Base-by-base conservation (phyloP, 2,888 invertebrate species). In the Hipparchia sbordonii region DNA sequence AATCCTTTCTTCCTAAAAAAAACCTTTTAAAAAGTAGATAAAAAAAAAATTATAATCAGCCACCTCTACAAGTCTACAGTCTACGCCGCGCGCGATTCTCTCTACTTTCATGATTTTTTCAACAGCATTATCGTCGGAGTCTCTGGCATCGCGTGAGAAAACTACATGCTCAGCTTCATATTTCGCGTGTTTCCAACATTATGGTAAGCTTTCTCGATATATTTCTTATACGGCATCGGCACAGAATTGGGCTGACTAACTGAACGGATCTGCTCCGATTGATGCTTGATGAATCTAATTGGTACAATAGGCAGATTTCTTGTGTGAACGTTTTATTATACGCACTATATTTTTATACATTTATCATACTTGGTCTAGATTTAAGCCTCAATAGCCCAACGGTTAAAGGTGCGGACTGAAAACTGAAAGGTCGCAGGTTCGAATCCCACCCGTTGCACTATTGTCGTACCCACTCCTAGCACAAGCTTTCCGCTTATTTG, bases 71-170 rank as follows among this genome's bases (percentile, higher is more conserved):
- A 23, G 23, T 62, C 65, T 67, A 39, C 39, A 39, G 39, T 39
- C 39, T 39, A 5, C 39, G 33, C 51, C 2, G 56, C 62, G 12
- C 65, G 59, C 39, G 52, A 70, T 69, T 72, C 69, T 72, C 72
- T 67, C 66, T 62, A 68, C 77, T 76, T 76, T 77, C 77, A 75
- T 75, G 33, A 59, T 73, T 75, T 80, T 80, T 80, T 80, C 76
- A 75, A 33, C 48, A 59, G 39, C 67, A 70, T 67, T 72, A 70
- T 67, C 66, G 62, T 6, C 66, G 65, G 61, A 59, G 61, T 71
- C 48, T 60, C 65, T 68, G 56, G 48, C 76, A 72, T 80, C 76
- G 80, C 80, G 80, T 80, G 80, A 69, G 70, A 71, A 67, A 10
- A 13, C 66, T 73, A 61, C 75, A 75, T 72, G 75, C 73, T 63